Evolutionary conservation across 2,113 vertebrate genomes (phyloP), one percentile per base, ranked within the genome.

Genomic region (Xiphias gladius): DNA sequence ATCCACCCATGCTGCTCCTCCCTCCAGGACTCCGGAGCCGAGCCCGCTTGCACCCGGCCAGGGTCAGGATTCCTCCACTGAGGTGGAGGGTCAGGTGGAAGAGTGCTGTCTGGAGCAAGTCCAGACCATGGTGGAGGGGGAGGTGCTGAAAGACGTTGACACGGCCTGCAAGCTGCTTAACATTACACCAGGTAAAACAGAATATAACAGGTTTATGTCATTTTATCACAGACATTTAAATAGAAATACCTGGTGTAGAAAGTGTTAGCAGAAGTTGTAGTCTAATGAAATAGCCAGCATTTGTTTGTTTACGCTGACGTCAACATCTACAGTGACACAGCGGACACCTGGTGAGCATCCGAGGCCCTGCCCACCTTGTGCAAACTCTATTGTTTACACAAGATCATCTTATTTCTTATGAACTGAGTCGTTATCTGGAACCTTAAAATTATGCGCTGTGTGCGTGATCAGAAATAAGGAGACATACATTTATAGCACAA

Each of bases 91-190:
- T 13, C 96, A 95, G 5, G 84, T 94, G 86, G 97, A 97, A 91
- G 97, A 99, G 79, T 94, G 96, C 74, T 97, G 96, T 0, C 94
- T 98, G 92, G 97, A 99, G 94, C 97, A 98, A 92, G 96, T 98
- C 74, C 97, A 98, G 92, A 96, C 95, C 83, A 96, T 98, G 96
- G 97, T 99, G 84, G 94, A 98, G 87, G 97, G 96, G 0, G 97
- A 99, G 74, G 97, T 99, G 85, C 94, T 98, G 61, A 99, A 97
- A 93, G 98, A 99, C 86, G 96, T 99, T 19, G 97, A 97, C 92
- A 98, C 97, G 0, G 97, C 97, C n/a, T 99, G 97, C 91, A 98
- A 98, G 87, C 95, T 99, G 68, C 97, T 99, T 82, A 98, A 97
- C 94, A 99, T 99, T 71, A 84, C 95, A 0, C 93, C 97, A 87